A percentile compares a stretch with the other conserved stretches of the same genome.
These are phyloP conservation scores for Xanthia icteritia DNA, from an alignment of 2,888 invertebrate species.

Conservation along the genomic window DNA sequence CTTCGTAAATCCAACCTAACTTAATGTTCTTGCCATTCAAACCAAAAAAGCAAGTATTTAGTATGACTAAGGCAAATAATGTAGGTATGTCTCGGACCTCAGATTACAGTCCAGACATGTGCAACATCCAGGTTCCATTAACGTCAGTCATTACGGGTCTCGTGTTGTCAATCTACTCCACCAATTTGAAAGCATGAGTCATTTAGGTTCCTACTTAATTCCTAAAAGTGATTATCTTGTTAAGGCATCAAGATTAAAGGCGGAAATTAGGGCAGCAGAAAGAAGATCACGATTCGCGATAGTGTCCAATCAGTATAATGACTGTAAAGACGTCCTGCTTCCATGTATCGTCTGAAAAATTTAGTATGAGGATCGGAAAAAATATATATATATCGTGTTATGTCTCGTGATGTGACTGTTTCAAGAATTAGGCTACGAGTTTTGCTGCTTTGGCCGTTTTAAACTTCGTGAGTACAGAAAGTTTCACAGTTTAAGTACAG, in stretches of 20 bases:
- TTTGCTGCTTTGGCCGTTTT: neutral
- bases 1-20: neutral
- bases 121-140: slow-evolving; percentile 51
- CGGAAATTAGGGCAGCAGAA: slow-evolving; percentile 45
- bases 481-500: no score
- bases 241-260: slow-evolving; percentile 58
- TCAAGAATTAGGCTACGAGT: no score
- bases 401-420: no score
- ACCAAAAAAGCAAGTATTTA: neutral
- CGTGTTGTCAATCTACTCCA: slow-evolving; percentile 46
- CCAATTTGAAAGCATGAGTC: slow-evolving; percentile 43
- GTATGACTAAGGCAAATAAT: slow-evolving; percentile 3
- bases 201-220: slow-evolving; percentile 35
- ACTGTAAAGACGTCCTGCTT: slow-evolving; percentile 7
- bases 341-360: neutral
- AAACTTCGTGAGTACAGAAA: no score
- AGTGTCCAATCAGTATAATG: slow-evolving; percentile 12
- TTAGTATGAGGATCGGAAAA: neutral
- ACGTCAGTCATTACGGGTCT: slow-evolving; percentile 53
- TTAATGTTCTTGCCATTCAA: neutral
- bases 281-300: slow-evolving; percentile 29
- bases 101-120: slow-evolving; percentile 25
- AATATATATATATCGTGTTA: no score
- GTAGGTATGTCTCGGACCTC: neutral
- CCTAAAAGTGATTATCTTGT: slow-evolving; percentile 61